Conservation (phyloP, 1,140 invertebrate genomes). For the Hycleus cichorii region DNA sequence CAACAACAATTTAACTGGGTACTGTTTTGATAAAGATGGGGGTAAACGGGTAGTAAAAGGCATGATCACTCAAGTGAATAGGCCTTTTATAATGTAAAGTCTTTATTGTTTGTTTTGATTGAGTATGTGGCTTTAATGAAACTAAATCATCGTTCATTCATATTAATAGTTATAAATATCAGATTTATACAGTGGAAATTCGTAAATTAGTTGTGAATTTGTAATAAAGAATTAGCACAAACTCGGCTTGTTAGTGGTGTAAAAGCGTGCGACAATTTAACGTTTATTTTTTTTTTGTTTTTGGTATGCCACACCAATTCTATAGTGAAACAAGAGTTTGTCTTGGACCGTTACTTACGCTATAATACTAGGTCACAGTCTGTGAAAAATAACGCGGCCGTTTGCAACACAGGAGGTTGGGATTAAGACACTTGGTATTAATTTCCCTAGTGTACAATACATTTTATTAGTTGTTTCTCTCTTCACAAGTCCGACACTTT, state of each 20-base stretch:
- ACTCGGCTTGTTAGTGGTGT: conserved; percentile 1
- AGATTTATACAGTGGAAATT: too few relatives aligned
- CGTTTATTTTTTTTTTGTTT: too few relatives aligned
- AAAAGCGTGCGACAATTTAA: too few relatives aligned
- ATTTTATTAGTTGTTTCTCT: conserved; percentile 40
- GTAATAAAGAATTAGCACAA: conserved; percentile 24
- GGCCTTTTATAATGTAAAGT: conserved; percentile 17
- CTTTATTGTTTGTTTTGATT: conserved; percentile 14
- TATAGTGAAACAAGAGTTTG: conserved; percentile 24
- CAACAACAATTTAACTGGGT: conserved; percentile 7
- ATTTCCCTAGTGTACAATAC: conserved; percentile 40
- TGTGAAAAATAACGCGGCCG: conserved; percentile 37
- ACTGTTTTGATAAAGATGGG: conserved; percentile 3
- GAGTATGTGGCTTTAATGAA: conserved; percentile 2
- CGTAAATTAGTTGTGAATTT: conserved; percentile 19
- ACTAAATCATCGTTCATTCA: background rate
- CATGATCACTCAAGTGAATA: conserved; percentile 9
- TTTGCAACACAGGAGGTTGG: conserved; percentile 35
- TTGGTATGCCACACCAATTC: background rate
- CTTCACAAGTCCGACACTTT: conserved; percentile 22
- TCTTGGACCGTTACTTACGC: conserved; percentile 28
- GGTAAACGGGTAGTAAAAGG: conserved; percentile 5
- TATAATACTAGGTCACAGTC: conserved; percentile 33
- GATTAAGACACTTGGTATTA: conserved; percentile 42
- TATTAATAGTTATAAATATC: too few relatives aligned